Base-by-base conservation (phyloP, 2,797 vertebrate genomes). In the Serranus cabrilla region DNA sequence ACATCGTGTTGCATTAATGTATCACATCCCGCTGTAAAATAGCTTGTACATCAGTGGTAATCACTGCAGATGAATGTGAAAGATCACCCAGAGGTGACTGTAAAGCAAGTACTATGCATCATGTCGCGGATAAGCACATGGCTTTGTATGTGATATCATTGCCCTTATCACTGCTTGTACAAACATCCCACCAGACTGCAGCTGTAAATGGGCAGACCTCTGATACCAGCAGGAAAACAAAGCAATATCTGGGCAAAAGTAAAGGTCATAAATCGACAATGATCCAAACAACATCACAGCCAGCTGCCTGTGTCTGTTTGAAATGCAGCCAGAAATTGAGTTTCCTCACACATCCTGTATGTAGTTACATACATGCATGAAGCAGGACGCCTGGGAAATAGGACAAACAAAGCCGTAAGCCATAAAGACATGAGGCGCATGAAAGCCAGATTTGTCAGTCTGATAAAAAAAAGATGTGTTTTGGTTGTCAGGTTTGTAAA, bases 1-100 rank as follows among this genome's bases (percentile, higher is more conserved):
- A 39, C 20, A 37, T 66, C 34, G 18, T 39, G 34, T 49, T 62
- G 16, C 37, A 74, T 66, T 39, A 27, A 6, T 45, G 18, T 52
- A 18, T 31, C 20, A 17, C 5, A 61, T 45, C 7, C 9, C 51
- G 18, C 4, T 0, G 39, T 34, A 31, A 42, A 60, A 66, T 11
- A 25, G 51, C 45, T 39, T 13, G 25, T 77, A 54, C 4, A 17
- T 34, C 5, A 34, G 11, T 18, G 7, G 16, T 49, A 27, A 27
- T 56, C 17, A 21, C 27, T 13, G 46, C 31, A 16, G 18, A 45
- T 58, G 1, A 51, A 18, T n/a, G 11, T n/a, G 49, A 7, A 34
- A 12, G 2, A 52, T 42, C n/a, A 43, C 43, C 52, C 17, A 13
- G 17, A 11, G 27, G 17, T 6, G 12, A 45, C 11, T 61, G 21